These are phyloP conservation scores for Pimpla rufipes DNA, from an alignment of 2,888 invertebrate species.

Conservation along the genomic window DNA sequence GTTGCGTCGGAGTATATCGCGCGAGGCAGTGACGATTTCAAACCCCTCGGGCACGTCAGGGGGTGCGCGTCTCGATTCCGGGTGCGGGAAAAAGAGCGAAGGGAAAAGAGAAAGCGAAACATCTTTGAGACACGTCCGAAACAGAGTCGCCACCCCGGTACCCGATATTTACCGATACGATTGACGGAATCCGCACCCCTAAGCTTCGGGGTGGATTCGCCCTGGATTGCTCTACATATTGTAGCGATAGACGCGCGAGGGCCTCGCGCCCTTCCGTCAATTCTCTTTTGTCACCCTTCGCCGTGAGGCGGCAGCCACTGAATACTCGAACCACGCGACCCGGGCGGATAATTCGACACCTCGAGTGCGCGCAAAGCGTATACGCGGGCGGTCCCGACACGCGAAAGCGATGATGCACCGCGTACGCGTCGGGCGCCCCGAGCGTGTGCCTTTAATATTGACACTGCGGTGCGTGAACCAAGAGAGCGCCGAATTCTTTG, in stretches of 20 bases:
- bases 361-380: slow-evolving; percentile 29
- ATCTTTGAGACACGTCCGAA: slow-evolving; percentile 61
- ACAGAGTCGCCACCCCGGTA: slow-evolving; percentile 59
- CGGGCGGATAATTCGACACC: slow-evolving; percentile 57
- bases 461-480: slow-evolving; percentile 53
- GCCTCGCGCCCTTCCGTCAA: slow-evolving; percentile 32
- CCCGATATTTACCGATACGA: slow-evolving; percentile 66
- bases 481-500: slow-evolving; percentile 44
- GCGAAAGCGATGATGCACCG: slow-evolving; percentile 30
- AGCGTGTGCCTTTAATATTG: slow-evolving; percentile 58
- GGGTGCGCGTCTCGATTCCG: slow-evolving; percentile 32
- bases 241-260: not conserved
- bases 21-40: slow-evolving; percentile 57
- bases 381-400: slow-evolving; percentile 17
- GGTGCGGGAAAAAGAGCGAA: slow-evolving; percentile 25
- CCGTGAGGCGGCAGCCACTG: slow-evolving; percentile 3
- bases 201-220: slow-evolving; percentile 45
- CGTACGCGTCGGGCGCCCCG: slow-evolving; percentile 16
- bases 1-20: slow-evolving; percentile 44
- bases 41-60: slow-evolving; percentile 54
- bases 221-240: slow-evolving; percentile 55
- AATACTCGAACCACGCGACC: not conserved
- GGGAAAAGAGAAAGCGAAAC: not conserved
- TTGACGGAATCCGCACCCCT: slow-evolving; percentile 61
- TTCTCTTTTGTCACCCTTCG: slow-evolving; percentile 19